phyloP scores from a whole-genome alignment of 1,140 invertebrate species.

The Neodiprion fabricii region DNA sequence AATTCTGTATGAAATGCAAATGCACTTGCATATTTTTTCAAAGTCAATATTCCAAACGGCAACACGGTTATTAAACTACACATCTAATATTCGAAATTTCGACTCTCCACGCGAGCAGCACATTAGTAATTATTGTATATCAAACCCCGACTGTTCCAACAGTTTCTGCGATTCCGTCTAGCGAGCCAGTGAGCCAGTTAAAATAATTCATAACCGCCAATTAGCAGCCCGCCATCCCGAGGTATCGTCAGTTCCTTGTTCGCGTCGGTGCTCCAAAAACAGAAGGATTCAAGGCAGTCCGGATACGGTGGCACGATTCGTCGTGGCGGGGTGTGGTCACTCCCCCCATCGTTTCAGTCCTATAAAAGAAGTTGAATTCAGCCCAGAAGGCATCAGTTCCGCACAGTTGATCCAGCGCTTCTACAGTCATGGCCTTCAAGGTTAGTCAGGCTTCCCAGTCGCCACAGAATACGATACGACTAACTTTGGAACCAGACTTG shows the following conservation, averaged over 20 bases:
- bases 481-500: no score
- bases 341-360: background rate
- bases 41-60: no score
- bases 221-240: background rate
- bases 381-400: constrained; percentile 4
- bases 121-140: no score
- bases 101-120: no score
- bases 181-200: no score
- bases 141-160: no score
- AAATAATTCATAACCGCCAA: background rate
- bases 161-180: no score
- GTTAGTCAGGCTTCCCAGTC: background rate
- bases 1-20: no score
- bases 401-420: background rate
- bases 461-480: background rate
- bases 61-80: no score
- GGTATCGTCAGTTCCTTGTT: background rate
- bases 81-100: no score
- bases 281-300: constrained; percentile 6
- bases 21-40: no score
- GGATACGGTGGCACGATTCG: background rate
- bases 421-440: constrained; percentile 1
- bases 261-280: constrained; percentile 4
- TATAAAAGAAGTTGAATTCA: background rate
- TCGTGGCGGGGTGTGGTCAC: background rate